Percentiles rank a stretch among this genome's conserved stretches.
Evolutionary conservation across 2,888 invertebrate species (phyloP).

Genomic region (Laspeyria flexula): DNA sequence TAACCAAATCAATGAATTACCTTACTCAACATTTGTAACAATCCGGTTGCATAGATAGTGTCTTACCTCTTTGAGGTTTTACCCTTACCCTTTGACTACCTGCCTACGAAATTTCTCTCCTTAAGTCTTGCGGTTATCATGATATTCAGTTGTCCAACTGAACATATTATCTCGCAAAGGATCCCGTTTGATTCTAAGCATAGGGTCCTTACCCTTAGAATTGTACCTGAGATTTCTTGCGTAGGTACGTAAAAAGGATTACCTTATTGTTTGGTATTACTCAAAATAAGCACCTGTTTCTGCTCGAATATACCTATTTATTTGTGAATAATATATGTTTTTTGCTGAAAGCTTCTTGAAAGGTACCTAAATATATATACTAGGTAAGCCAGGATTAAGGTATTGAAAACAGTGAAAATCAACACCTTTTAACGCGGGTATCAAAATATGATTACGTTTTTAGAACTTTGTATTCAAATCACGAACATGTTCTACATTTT

Average conservation of each 20-base stretch:
- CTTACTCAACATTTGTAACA: conserved; percentile 28
- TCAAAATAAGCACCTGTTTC: too few relatives aligned
- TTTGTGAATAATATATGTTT: too few relatives aligned
- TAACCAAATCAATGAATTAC: conserved; percentile 31
- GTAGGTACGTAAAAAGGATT: background rate
- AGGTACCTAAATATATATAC: too few relatives aligned
- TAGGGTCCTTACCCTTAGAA: background rate
- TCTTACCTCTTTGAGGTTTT: conserved; percentile 25
- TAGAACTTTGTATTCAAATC: conserved; percentile 14
- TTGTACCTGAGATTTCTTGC: background rate
- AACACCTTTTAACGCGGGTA: too few relatives aligned
- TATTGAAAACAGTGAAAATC: too few relatives aligned
- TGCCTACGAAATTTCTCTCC: conserved; percentile 18
- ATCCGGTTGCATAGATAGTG: conserved; percentile 25
- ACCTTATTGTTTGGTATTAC: background rate
- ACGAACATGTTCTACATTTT: conserved; percentile 12
- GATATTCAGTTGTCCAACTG: conserved; percentile 16
- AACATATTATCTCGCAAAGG: conserved; percentile 21
- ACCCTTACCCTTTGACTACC: conserved; percentile 22
- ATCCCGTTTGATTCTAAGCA: conserved; percentile 9
- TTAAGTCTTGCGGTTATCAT: conserved; percentile 11
- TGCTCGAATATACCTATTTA: too few relatives aligned
- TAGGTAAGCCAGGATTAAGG: too few relatives aligned
- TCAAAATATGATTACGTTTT: too few relatives aligned
- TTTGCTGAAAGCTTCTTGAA: too few relatives aligned